phyloP scores from a whole-genome alignment of 1,140 invertebrate genomes.

The Cardiocondyla obscurior region DNA sequence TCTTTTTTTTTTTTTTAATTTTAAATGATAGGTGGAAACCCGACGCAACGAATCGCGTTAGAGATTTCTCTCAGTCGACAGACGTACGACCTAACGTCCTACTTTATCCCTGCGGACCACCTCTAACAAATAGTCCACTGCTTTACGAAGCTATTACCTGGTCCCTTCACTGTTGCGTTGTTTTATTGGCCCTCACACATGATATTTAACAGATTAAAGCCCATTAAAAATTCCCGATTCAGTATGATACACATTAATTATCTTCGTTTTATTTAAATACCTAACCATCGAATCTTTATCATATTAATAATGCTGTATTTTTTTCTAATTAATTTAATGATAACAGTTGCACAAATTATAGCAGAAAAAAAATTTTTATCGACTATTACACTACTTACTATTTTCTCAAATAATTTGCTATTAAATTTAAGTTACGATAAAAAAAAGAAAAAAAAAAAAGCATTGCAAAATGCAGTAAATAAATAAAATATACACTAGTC shows the following conservation, averaged over 20 bases:
- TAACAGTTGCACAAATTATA: neutral
- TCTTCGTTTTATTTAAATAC: neutral
- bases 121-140: conserved; percentile 34
- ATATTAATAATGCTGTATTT: neutral
- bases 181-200: conserved; percentile 20
- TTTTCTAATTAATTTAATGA: neutral
- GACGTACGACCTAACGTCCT: conserved; percentile 20
- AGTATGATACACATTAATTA: neutral
- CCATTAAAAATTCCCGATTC: neutral
- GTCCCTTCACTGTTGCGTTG: neutral
- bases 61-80: neutral
- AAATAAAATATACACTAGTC: conserved; percentile 18
- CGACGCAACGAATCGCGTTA: conserved; percentile 4
- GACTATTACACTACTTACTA: too few species aligned
- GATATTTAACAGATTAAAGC: neutral
- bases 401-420: neutral
- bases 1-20: conserved; percentile 27
- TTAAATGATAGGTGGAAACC: neutral
- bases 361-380: too few species aligned
- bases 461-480: neutral
- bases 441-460: too few species aligned
- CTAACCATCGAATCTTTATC: neutral
- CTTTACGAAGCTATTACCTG: conserved; percentile 13
- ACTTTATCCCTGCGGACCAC: conserved; percentile 6
- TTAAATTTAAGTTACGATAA: conserved; percentile 2